Base-by-base conservation (phyloP, 2,888 invertebrate species). In the Trilocha varians region DNA sequence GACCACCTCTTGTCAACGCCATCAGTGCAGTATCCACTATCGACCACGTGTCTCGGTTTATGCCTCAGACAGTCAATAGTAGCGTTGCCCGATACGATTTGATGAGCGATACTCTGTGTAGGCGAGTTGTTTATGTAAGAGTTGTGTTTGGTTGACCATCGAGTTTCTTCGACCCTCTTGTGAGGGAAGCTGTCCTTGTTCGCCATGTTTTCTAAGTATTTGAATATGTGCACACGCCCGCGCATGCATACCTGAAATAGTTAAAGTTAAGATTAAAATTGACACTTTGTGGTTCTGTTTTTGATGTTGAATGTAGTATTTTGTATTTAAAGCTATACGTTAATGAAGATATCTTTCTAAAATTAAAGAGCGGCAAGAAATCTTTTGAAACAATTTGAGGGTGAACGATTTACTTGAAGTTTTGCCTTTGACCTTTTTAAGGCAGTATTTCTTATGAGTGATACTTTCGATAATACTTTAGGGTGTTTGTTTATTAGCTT, bases 171-270 rank as follows among this genome's bases (percentile, higher is more conserved):
- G 61, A 72, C 69, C 62, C 84, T 77, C 79, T 80, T 72, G 77
- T 80, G 78, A 59, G 78, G 82, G 46, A 78, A 59, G 50, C 74
- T 75, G 62, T 86, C 89, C 76, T 93, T 93, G 65, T 90, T 90
- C 38, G 96, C 94, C 84, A 95, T 94, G 65, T 92, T 93, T 74
- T 97, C 96, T 55, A 98, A 87, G 83, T 93, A 97, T 77, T 97
- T 97, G 87, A 97, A 97, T 61, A 98, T 95, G 78, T 98, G 97
- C 66, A 96, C 94, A 66, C 95, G 90, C 57, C 98, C 97, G 73
- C 96, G 91, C 80, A 93, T 93, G 84, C 97, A 97, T 56, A 95
- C 87, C 95, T 95, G 77, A 5, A 85, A 67, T 40, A 36, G 13
- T n/a, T 14, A 16, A 11, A 5, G 16, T 25, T 25, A 25, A 25